Conservation (phyloP, 2,888 invertebrate genomes). For the Cantharis rufa region DNA sequence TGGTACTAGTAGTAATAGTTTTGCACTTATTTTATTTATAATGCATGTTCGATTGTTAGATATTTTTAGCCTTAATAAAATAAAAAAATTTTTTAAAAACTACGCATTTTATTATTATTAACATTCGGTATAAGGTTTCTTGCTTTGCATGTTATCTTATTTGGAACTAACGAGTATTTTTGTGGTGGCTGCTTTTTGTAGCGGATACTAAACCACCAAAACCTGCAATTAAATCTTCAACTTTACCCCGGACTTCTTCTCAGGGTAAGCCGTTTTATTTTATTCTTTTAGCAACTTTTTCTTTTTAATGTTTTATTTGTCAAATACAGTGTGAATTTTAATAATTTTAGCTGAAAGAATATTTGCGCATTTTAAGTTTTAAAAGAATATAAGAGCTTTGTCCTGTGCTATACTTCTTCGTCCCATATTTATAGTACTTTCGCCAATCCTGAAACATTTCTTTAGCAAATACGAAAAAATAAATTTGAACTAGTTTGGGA, state of each 20-base stretch:
- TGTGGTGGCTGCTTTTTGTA: conserved; percentile 57
- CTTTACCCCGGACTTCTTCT: conserved; percentile 90
- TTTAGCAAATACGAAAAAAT: too few relatives aligned
- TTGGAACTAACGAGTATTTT: conserved; percentile 46
- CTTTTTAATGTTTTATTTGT: neutral
- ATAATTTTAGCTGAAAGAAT: neutral
- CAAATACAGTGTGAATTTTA: neutral
- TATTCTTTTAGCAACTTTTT: neutral
- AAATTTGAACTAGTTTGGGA: too few relatives aligned
- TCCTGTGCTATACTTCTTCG: too few relatives aligned
- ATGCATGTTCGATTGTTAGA: neutral
- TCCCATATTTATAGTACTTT: too few relatives aligned
- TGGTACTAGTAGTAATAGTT: neutral
- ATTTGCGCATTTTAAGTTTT: neutral
- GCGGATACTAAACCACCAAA: conserved; percentile 94
- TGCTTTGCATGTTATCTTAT: conserved; percentile 21
- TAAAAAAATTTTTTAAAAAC: neutral
- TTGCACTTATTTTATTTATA: neutral
- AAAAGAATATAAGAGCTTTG: neutral
- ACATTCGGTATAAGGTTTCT: neutral
- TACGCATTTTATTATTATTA: neutral
- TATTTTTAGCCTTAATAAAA: neutral
- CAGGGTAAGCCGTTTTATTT: conserved; percentile 73
- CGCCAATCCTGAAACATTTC: too few relatives aligned
- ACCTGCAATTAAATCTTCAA: conserved; percentile 95